A percentile compares a stretch with the other conserved stretches of the same genome.
Evolutionary conservation across 2,888 invertebrate species (phyloP).

Genomic region (Eupithecia vulgata): DNA sequence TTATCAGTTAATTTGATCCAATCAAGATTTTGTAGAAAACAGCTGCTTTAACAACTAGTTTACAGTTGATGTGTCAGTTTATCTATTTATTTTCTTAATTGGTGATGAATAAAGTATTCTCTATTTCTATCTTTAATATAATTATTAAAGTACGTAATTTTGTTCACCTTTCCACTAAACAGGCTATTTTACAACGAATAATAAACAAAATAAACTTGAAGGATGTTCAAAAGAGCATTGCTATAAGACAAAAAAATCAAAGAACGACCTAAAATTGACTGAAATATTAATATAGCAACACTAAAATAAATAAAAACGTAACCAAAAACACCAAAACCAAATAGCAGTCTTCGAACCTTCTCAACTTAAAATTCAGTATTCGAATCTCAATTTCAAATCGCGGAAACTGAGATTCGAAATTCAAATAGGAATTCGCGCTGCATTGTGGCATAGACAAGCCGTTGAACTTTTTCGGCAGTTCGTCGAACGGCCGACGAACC

Average conservation of each 20-base stretch:
- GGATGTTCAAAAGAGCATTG: background rate
- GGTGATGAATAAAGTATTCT: too few relatives aligned
- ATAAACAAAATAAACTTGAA: background rate
- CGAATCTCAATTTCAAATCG: conserved; percentile 31
- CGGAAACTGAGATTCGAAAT: conserved; percentile 33
- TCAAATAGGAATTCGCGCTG: conserved; percentile 41
- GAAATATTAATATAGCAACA: background rate
- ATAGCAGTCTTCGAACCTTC: background rate
- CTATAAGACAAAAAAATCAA: background rate
- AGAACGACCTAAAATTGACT: background rate
- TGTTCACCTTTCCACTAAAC: background rate
- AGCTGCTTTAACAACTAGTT: background rate
- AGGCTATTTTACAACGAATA: background rate
- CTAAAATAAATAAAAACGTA: background rate
- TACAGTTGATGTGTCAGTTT: too few relatives aligned
- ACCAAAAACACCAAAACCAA: background rate
- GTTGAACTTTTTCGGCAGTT: conserved; percentile 58
- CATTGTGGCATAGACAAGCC: conserved; percentile 43
- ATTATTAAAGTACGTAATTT: background rate
- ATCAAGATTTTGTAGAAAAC: background rate
- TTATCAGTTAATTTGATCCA: too few relatives aligned
- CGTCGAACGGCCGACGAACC: conserved; percentile 59
- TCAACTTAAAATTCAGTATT: conserved; percentile 17
- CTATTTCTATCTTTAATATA: too few relatives aligned
- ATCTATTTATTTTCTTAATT: too few relatives aligned